phyloP scores from a whole-genome alignment of 1,140 invertebrate genomes.

The Diuraphis noxia region DNA sequence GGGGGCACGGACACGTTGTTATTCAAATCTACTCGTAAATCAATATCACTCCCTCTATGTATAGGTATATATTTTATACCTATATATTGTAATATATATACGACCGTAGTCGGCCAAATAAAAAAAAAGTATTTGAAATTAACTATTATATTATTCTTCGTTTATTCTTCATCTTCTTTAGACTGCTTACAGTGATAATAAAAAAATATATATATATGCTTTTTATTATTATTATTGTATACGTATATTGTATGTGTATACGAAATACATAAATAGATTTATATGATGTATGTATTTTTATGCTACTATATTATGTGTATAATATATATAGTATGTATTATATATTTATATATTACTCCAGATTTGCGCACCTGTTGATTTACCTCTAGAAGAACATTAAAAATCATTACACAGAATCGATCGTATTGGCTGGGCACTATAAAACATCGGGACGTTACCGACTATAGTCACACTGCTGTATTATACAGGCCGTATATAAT shows the following conservation, averaged over 20 bases:
- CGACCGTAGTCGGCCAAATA: conserved; percentile 8
- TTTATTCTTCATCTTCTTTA: conserved; percentile 13
- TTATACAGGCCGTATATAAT: neutral
- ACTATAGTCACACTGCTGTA: neutral
- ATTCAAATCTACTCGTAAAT: conserved; percentile 50
- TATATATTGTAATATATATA: neutral
- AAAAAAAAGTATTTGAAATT: conserved; percentile 42
- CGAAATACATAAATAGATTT: too few species aligned
- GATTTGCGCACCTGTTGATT: conserved; percentile 1
- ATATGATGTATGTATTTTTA: neutral
- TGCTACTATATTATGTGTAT: neutral
- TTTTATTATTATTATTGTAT: neutral
- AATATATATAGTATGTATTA: too few species aligned
- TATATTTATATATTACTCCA: neutral
- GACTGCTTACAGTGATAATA: neutral
- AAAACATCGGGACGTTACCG: neutral
- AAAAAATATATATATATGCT: conserved; percentile 1
- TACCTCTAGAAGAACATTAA: neutral
- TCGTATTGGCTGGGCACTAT: neutral
- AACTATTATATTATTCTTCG: conserved; percentile 27
- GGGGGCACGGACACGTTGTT: conserved; percentile 37
- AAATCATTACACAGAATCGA: neutral
- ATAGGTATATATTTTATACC: neutral
- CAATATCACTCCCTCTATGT: conserved; percentile 39
- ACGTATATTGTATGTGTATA: too few species aligned